Base-by-base conservation (phyloP, 2,888 invertebrate species). In the Noctua janthina region DNA sequence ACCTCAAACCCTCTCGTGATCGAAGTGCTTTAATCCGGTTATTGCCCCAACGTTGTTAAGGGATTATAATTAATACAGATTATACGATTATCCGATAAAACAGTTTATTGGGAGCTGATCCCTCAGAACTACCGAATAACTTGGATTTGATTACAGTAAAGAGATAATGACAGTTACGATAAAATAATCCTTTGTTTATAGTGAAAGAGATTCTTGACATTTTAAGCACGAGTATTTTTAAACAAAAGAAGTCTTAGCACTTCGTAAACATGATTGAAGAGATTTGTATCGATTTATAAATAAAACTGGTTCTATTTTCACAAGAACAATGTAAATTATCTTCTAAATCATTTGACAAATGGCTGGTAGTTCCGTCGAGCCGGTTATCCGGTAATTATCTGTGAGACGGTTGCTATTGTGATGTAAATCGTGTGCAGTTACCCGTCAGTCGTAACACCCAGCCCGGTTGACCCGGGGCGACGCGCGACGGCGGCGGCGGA, bases 61-160 rank as follows among this genome's bases (percentile, higher is more conserved):
- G 79, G 85, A 89, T 89, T 87, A 88, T 70, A 69, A 88, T 86
- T 89, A 87, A 78, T 85, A 74, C 74, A 70, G 89, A 88, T 86
- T 87, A 88, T 72, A 49, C 69, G 87, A 70, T 87, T 79, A 89
- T 87, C 76, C 77, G 54, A 56, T 71, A 74, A 66, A 78, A 79
- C 83, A 80, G 82, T 87, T 87, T 82, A 87, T 80, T 88, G 81
- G 68, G 54, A 74, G 78, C 66, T 81, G 74, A 77, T 83, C 68
- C 78, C 76, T 81, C 78, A 78, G 66, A 76, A 84, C 76, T 76
- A 76, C 59, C 56, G 68, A 85, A 81, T 81, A 83, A 73, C 74
- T 83, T 72, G 35, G 51, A 86, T 84, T 88, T 74, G 59, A 78
- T 87, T 68, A 54, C 23, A 59, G 49, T 67, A 29, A 56, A 59